Evolutionary conservation across 2,888 invertebrate genomes (phyloP), one percentile per base, ranked within the genome.

Genomic region (Clepsis dumicolana): DNA sequence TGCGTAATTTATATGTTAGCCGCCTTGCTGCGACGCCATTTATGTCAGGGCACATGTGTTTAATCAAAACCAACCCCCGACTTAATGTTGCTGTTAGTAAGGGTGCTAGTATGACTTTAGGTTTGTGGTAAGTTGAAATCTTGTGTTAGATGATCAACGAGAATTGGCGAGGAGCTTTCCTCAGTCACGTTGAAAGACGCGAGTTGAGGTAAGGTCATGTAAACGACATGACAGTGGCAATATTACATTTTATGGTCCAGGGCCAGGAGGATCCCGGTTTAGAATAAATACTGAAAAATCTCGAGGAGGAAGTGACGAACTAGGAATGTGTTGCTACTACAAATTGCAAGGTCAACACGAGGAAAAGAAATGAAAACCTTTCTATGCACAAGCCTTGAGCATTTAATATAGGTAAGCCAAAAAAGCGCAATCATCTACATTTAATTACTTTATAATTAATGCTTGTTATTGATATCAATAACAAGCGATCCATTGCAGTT

Each of bases 391-490:
- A 38, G 14, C 38, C 14, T n/a, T 1, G 3, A n/a, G 2, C 14
- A 14, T 38, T 38, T 38, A 38, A n/a, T 35, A 14, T 4, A n/a
- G n/a, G n/a, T n/a, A 4, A 29, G 29, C 8, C 5, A 38, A 8
- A 2, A 18, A 38, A 38, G n/a, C 1, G 0, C 0, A 16, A 44
- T 3, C 41, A 0, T n/a, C 2, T 44, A 44, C 41, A 38, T 41
- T n/a, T n/a, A 41, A 41, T 12, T n/a, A 41, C 41, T n/a, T 41
- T 41, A 41, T 12, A n/a, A n/a, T n/a, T n/a, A n/a, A n/a, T n/a
- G n/a, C n/a, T n/a, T n/a, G n/a, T n/a, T n/a, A n/a, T n/a, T 38
- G 38, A 38, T 38, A 35, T 44, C 16, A 44, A 18, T 44, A 44
- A 18, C 44, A 41, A 41, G 48, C 21, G 48, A 21, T 25, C 25